These are phyloP conservation scores for Petrolisthes cinctipes DNA, from an alignment of 2,888 invertebrate species.

Conservation along the genomic window DNA sequence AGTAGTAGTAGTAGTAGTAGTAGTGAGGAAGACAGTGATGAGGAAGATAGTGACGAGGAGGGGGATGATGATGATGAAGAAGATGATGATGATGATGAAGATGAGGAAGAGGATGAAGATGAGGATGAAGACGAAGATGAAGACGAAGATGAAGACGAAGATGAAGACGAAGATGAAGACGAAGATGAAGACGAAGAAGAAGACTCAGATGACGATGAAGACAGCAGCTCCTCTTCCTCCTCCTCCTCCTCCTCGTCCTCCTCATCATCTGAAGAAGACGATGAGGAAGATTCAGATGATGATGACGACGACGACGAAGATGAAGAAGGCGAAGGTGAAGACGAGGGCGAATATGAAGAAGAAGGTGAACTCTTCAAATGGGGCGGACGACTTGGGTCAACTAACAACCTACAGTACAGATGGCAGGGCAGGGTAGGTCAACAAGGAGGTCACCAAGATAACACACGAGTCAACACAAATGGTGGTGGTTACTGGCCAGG, in stretches of 20 bases:
- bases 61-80: slow-evolving; percentile 6
- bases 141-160: background rate
- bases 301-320: slow-evolving; percentile 2
- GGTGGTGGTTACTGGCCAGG: too few species aligned
- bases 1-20: background rate
- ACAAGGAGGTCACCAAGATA: too few species aligned
- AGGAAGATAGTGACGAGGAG: background rate
- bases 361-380: background rate
- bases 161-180: background rate
- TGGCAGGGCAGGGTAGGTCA: too few species aligned
- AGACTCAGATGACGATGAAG: slow-evolving; percentile 6
- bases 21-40: background rate
- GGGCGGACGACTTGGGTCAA: background rate
- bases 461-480: too few species aligned
- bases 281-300: background rate
- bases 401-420: too few species aligned
- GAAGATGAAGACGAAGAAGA: slow-evolving; percentile 6
- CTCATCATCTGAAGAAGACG: background rate
- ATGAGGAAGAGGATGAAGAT: background rate
- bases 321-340: background rate
- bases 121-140: slow-evolving; percentile 35
- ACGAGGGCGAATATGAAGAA: background rate
- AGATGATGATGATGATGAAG: background rate
- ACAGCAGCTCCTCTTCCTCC: background rate
- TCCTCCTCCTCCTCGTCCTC: background rate